Evolutionary conservation across 2,888 invertebrate species (phyloP), one percentile per base, ranked within the genome.

Genomic region (Magallana nippona): DNA sequence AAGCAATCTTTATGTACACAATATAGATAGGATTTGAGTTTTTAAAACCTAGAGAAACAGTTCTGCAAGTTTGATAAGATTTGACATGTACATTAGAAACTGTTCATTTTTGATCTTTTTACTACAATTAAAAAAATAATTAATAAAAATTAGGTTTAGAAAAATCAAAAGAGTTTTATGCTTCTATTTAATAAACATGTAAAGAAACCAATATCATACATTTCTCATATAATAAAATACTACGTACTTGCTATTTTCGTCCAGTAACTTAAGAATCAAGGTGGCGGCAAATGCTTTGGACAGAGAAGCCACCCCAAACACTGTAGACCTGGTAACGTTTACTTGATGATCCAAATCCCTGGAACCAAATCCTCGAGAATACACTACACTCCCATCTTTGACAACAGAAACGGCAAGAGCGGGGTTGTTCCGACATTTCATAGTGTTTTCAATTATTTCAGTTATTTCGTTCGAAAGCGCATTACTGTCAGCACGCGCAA

Each of bases 271-370:
- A 55, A 90, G 77, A 5, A 90, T 77, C 77, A 90, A 80, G 1
- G 90, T 89, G 0, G 89, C 86, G 0, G 90, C 88, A 85, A 90
- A 90, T 11, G 89, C 88, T 78, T 90, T 90, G 1, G 89, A 86
- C n/a, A 90, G 58, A 10, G 90, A 90, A 0, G 90, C 90, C 13
- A 90, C 82, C 2, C 88, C 87, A 82, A 90, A 90, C 71, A 89
- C 11, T 10, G 90, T 90, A 55, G 84, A 78, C 22, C 87, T 88
- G 10, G 88, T 89, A 10, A 89, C 89, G 15, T 86, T 82, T 1
- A 71, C 63, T 57, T 82, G 81, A 5, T 87, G 82, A 15, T 83
- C 56, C 60, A 78, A 10, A 71, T 71, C 77, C 13, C 55, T 80
- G 13, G 78, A 80, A 5, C 85, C 85, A 78, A 79, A 86, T 78